Percentiles rank a stretch among this genome's conserved stretches.
These are phyloP conservation scores for Anagrus nilaparvatae DNA, from an alignment of 1,140 invertebrate species.

Conservation along the genomic window DNA sequence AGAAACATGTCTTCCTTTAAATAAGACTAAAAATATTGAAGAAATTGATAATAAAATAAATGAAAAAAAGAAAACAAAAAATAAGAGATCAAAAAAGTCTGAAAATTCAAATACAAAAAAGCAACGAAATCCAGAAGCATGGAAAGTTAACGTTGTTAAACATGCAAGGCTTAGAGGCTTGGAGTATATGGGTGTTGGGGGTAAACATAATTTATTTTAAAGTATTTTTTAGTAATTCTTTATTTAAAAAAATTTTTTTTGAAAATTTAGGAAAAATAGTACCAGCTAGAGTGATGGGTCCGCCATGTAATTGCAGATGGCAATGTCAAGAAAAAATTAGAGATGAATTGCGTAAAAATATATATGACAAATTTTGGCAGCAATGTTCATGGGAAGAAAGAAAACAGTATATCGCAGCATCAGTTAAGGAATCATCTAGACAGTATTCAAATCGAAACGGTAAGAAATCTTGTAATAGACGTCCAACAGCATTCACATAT, in stretches of 20 bases:
- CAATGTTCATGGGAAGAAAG: constrained; percentile 24
- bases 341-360: constrained; percentile 17
- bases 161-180: constrained; percentile 23
- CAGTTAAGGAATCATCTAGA: constrained; percentile 25
- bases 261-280: constrained; percentile 22
- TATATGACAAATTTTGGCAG: constrained; percentile 25
- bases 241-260: neutral
- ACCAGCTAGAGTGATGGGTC: constrained; percentile 25
- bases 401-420: constrained; percentile 23
- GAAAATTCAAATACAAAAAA: constrained; percentile 16
- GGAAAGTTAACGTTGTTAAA: constrained; percentile 27
- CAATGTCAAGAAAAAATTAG: constrained; percentile 18
- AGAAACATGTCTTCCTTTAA: too few species aligned
- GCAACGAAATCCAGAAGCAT: constrained; percentile 22
- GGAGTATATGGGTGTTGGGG: constrained; percentile 25
- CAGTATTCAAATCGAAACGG: constrained; percentile 20
- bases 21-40: neutral
- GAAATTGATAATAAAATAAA: neutral
- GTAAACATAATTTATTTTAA: constrained; percentile 13
- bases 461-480: constrained; percentile 17
- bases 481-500: constrained; percentile 27
- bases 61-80: constrained; percentile 11
- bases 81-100: constrained; percentile 8
- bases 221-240: neutral
- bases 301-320: constrained; percentile 22